Evolutionary conservation across 2,888 invertebrate species (phyloP), one percentile per base, ranked within the genome.

Genomic region (Gasteruption jaculator): DNA sequence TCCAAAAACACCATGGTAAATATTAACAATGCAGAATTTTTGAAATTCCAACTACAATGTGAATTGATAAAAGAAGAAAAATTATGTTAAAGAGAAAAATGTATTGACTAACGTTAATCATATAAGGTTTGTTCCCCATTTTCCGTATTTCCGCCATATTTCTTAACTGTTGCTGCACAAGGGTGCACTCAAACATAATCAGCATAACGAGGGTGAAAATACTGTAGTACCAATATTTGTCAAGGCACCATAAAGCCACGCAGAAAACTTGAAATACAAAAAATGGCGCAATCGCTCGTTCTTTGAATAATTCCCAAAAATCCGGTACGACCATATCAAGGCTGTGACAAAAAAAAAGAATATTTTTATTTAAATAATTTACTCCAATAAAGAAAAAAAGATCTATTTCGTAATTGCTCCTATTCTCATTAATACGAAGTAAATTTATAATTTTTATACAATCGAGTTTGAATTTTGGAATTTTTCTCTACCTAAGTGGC

Each of bases 241-340:
- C 99, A 53, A 99, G 76, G 73, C 99, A 99, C 99, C 99, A 99
- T 3, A 99, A 76, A 8, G 87, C 91, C 31, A 99, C 97, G 65
- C 97, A 99, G 70, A 99, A 97, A 43, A 99, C 92, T 86, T 99
- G 99, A 72, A 99, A 99, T 4, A 99, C 96, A 73, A 99, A 99
- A 73, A 99, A 99, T 2, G 99, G 99, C 0, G 99, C 97, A 0
- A 97, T 96, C 1, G 99, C 99, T 57, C 99, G 78, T 73, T 99
- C 99, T 58, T 86, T 88, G 68, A 99, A 99, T 12, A 99, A 75
- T 72, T 97, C 95, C 77, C 85, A 81, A 65, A 99, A 99, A 70
- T 94, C 91, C 1, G 99, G 99, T 12, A 99, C 89, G 43, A 92
- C 84, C 82, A 86, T 83, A 50, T 79, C 80, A 68, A 86, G 74